Evolutionary conservation across 1,140 invertebrate species (phyloP), one percentile per base, ranked within the genome.

Genomic region (Himalopsyche phryganea): DNA sequence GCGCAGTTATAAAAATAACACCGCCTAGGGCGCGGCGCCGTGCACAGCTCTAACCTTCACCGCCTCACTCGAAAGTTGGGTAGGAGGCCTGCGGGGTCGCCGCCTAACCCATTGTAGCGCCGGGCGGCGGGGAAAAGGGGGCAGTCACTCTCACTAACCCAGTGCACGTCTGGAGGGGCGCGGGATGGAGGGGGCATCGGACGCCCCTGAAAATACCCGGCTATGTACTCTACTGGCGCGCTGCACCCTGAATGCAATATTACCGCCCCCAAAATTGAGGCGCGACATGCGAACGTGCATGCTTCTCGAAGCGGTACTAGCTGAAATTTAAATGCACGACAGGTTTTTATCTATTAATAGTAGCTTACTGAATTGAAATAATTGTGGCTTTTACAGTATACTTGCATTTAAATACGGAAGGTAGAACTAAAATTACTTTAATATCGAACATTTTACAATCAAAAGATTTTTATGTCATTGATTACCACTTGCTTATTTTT

Each of bases 71-170:
- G 13, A 23, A 36, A 28, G 23, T 28, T 28, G 23, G 23, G 23
- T 28, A 28, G 23, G 23, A 3, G 23, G 23, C 9, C 6, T 40
- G 40, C 20, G 17, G 35, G 50, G 50, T 36, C 23, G 13, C 32
- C 48, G 19, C 32, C 48, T 28, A 28, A 28, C 23, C 23, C 23
- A 28, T 28, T 28, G 23, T 28, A 28, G 23, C 23, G 23, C 3
- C 14, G 51, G 42, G 42, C 6, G 32, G 7, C 35, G 32, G 52
- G 10, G 14, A 28, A 13, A 14, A 7, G 38, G 55, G 6, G 53
- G 47, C 15, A 53, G 41, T 63, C 61, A 63, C 61, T 63, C 61
- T 63, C 61, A 63, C 61, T 63, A 63, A 63, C 61, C 61, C 61
- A 63, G 47, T 63, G 54, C 41, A 56, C 23, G 59, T 40, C 28